Base-by-base conservation (phyloP, 2,888 invertebrate genomes). In the Dolichomitus sp. region DNA sequence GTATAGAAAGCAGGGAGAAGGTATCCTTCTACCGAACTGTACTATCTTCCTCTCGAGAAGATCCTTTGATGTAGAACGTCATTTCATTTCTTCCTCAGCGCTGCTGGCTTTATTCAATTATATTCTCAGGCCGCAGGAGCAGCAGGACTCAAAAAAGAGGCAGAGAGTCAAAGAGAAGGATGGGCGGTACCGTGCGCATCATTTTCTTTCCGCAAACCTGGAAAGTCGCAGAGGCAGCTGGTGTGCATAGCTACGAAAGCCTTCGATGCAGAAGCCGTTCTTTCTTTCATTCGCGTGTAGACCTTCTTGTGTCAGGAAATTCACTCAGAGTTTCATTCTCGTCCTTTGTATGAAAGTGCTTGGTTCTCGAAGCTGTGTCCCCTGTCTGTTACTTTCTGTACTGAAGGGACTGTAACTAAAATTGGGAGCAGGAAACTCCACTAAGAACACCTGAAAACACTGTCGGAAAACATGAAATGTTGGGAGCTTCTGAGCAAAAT, bases 101-200 rank as follows among this genome's bases (percentile, higher is more conserved):
- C 69, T 59, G 50, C 61, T 76, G 65, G 77, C 77, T 80, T 83
- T 69, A 73, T 80, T 80, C 63, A 63, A 80, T 80, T 77, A 80
- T 76, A 79, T 83, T 63, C 57, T 50, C 68, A 45, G 48, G 54
- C 30, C 68, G 65, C 63, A 59, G 69, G 61, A 72, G 45, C 50
- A 50, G 17, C 45, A 75, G 12, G 45, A 45, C 27, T 42, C n/a
- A 12, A 59, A 48, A 45, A 59, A 59, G 27, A 30, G 40, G 45
- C 59, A 14, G n/a, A 11, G 30, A 14, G 54, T 59, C 72, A 73
- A 52, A 50, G 69, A 70, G 37, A 69, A 68, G 30, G 5, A 61
- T 40, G 30, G 70, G 73, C 27, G 76, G n/a, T 68, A 69, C 77
- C 40, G 17, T 72, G 57, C 45, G 37, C 42, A 83, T 70, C 48